Conservation (phyloP, 2,113 vertebrate species). For the Columba livia region DNA sequence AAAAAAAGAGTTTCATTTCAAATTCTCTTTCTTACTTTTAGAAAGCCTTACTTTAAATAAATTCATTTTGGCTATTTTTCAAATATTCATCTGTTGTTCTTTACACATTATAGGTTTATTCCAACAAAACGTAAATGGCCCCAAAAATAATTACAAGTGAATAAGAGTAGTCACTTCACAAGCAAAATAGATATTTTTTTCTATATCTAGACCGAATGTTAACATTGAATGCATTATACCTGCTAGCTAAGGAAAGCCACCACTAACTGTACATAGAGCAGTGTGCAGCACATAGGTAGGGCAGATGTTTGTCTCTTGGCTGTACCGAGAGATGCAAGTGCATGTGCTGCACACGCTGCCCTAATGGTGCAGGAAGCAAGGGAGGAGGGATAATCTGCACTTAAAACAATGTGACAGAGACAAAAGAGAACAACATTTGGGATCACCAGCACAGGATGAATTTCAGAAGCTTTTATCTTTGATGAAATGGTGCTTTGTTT, state of each 20-base stretch:
- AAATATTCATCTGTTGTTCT: background rate
- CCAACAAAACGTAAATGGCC: background rate
- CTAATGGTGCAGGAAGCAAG: background rate
- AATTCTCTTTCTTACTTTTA: background rate
- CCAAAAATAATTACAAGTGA: background rate
- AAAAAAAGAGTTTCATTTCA: background rate
- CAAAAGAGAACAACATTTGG: background rate
- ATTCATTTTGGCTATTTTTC: background rate
- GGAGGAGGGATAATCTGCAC: background rate
- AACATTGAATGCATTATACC: background rate
- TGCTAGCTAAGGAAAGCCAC: background rate
- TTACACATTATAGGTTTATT: background rate
- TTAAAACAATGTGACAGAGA: constrained; percentile 8
- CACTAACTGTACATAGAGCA: background rate
- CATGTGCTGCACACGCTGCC: background rate
- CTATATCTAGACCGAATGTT: background rate
- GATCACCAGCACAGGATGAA: background rate
- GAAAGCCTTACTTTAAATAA: background rate
- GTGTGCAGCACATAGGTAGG: fast-evolving
- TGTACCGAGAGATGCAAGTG: background rate
- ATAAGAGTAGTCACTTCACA: background rate
- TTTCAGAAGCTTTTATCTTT: constrained; percentile 44
- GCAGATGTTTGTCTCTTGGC: background rate
- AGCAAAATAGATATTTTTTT: background rate
- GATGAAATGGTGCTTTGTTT: constrained; percentile 39